phyloP scores from a whole-genome alignment of 2,113 vertebrate species.

The Salvelinus alpinus region DNA sequence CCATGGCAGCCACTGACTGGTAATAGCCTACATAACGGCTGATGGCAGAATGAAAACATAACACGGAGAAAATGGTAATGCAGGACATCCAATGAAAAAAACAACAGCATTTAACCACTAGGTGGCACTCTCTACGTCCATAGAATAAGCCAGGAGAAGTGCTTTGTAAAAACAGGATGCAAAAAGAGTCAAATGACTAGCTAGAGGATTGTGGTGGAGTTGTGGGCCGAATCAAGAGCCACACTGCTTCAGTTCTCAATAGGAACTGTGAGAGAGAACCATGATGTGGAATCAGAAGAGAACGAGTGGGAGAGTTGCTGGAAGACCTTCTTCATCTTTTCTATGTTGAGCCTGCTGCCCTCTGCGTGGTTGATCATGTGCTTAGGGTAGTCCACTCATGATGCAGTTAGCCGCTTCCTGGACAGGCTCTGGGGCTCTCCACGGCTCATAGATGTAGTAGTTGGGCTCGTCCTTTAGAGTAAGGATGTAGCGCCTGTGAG shows the following conservation, averaged over 20 bases:
- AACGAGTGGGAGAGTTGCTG: slow-evolving; percentile 88
- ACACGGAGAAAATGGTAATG: no score
- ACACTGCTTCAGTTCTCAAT: no score
- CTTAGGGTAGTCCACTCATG: slow-evolving; percentile 89
- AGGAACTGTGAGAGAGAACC: no score
- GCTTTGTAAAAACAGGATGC: not conserved
- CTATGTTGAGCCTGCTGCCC: slow-evolving; percentile 91
- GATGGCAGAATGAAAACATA: not conserved
- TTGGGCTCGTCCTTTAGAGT: slow-evolving; percentile 88
- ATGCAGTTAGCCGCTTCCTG: slow-evolving; percentile 93
- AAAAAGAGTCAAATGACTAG: no score
- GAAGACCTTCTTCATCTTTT: slow-evolving; percentile 97
- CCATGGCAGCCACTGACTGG: not conserved
- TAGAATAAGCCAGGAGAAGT: not conserved
- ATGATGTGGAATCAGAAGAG: no score
- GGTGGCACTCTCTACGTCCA: not conserved
- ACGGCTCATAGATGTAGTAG: slow-evolving; percentile 92
- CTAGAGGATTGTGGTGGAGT: no score
- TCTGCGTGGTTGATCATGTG: slow-evolving; percentile 93
- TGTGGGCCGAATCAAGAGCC: no score
- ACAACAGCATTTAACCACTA: not conserved
- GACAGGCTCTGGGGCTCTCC: slow-evolving; percentile 87
- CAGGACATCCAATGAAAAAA: no score
- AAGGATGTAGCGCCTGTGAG: slow-evolving; percentile 85
- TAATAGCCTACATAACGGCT: no score